A percentile compares a stretch with the other conserved stretches of the same genome.
These are phyloP conservation scores for Lineus longissimus DNA, from an alignment of 1,140 invertebrate species.

Conservation along the genomic window DNA sequence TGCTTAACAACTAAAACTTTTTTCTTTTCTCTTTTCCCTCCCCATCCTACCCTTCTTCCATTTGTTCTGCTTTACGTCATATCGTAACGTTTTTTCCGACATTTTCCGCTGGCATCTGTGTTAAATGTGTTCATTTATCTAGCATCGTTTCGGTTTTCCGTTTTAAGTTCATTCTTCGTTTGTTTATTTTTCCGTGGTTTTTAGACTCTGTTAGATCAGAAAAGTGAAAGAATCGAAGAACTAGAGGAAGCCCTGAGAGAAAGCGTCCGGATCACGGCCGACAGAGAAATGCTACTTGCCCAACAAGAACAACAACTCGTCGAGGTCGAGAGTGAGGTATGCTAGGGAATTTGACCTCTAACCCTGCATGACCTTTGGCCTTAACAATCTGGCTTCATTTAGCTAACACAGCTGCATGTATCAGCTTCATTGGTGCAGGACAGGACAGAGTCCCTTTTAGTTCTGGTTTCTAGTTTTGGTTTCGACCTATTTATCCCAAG, in stretches of 20 bases:
- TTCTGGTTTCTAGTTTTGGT: too few species aligned
- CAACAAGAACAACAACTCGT: slow-evolving; percentile 52
- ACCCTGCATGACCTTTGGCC: neutral
- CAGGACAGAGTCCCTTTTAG: too few species aligned
- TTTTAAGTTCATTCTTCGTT: slow-evolving; percentile 15
- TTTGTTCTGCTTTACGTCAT: neutral
- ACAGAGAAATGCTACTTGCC: slow-evolving; percentile 57
- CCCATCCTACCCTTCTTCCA: neutral
- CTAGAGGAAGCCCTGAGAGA: slow-evolving; percentile 71
- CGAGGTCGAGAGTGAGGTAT: slow-evolving; percentile 40
- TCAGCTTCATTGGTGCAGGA: too few species aligned
- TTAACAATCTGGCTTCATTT: neutral
- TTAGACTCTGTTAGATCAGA: slow-evolving; percentile 35
- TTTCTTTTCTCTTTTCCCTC: neutral
- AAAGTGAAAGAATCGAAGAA: slow-evolving; percentile 63
- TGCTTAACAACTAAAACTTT: neutral
- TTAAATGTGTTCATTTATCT: neutral
- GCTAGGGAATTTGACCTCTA: neutral
- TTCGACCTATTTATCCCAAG: too few species aligned
- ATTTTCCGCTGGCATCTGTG: neutral
- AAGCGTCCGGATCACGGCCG: slow-evolving; percentile 59
- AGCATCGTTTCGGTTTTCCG: slow-evolving; percentile 15
- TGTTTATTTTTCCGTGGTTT: slow-evolving; percentile 11
- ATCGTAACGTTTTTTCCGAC: neutral
- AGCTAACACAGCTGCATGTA: neutral